Evolutionary conservation across 2,888 invertebrate species (phyloP), one percentile per base, ranked within the genome.

Genomic region (Dione vanillae): DNA sequence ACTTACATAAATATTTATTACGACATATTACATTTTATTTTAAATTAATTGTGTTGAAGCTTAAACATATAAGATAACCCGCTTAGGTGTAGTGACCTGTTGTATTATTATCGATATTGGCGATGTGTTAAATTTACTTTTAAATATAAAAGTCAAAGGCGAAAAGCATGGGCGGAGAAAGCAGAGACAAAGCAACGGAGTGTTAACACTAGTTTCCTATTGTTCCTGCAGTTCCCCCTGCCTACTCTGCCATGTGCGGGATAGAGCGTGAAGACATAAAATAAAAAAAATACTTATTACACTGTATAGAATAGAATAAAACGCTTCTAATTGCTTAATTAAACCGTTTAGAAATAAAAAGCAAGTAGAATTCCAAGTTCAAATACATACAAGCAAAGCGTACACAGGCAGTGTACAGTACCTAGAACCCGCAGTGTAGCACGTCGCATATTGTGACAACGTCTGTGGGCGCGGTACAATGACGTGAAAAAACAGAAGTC

Each of bases 401-500:
- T 51, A 51, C 16, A 47, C 45, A 47, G 62, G 0, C 41, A 35
- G n/a, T 47, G 20, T 6, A 37, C 61, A 16, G n/a, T 16, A n/a
- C 11, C 8, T 37, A 40, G 19, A n/a, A 45, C 20, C 12, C 19
- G n/a, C n/a, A n/a, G 12, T 37, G 65, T 67, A 72, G 56, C 70
- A n/a, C n/a, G n/a, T n/a, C 73, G 72, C 67, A 71, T 71, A 67
- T 68, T 69, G 74, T 69, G 20, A 67, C 69, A 76, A 76, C 72
- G 68, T 62, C 74, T 54, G 74, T 73, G 74, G 74, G 75, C 74
- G 75, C 69, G 27, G 43, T 45, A 61, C 61, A 45, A 16, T 43
- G 27, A 27, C 0, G 14, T 61, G 59, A n/a, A 61, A 61, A 61
- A 58, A 56, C 10, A 37, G 16, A 20, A 27, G 20, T 19, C 27